phyloP scores from a whole-genome alignment of 2,113 vertebrate genomes.

The Hippocampus mohnikei region DNA sequence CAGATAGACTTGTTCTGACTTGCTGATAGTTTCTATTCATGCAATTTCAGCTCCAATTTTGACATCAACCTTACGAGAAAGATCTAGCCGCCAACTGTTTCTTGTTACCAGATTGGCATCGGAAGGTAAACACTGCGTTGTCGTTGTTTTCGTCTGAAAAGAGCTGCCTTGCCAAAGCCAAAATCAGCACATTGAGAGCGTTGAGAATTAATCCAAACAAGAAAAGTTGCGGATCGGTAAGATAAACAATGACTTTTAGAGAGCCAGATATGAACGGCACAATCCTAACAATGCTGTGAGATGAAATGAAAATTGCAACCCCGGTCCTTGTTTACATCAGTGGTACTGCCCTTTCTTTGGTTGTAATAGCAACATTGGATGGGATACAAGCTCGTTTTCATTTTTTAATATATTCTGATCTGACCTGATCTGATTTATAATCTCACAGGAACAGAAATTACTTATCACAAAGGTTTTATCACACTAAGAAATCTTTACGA shows the following conservation, averaged over 20 bases:
- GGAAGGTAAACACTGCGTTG: not conserved
- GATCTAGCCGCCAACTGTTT: not conserved
- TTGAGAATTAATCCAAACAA: not conserved
- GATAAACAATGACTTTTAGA: not conserved
- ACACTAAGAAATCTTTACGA: conserved; percentile 2
- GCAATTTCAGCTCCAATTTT: not conserved
- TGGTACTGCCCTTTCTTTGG: not conserved
- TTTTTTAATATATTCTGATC: not conserved
- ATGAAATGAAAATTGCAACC: conserved; percentile 3
- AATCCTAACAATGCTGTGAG: not conserved
- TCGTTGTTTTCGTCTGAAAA: not conserved
- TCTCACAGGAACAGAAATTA: not conserved
- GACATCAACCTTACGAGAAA: not conserved
- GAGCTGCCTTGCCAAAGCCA: not conserved
- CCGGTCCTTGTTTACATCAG: not conserved
- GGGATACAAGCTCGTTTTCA: not conserved
- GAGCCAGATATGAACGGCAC: not conserved
- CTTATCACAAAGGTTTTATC: not conserved
- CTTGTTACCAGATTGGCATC: not conserved
- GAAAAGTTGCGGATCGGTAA: not conserved
- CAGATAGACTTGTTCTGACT: no score
- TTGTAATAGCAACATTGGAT: not conserved
- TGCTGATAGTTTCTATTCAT: not conserved
- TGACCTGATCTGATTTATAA: not conserved
- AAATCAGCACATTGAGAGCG: not conserved